Evolutionary conservation across 2,797 vertebrate species (phyloP), one percentile per base, ranked within the genome.

Genomic region (Avahi laniger): DNA sequence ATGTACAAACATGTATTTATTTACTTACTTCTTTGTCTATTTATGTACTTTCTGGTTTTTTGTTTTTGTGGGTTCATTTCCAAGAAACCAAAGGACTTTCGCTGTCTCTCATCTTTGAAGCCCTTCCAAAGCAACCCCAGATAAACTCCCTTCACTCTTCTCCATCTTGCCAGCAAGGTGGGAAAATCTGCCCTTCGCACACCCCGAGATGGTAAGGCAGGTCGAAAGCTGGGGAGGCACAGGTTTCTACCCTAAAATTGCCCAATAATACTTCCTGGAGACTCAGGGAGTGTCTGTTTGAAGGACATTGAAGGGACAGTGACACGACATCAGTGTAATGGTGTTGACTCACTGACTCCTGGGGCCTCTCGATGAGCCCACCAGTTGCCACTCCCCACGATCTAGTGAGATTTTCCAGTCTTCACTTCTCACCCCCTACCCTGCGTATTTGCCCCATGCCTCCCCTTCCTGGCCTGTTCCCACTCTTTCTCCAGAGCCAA

Each of bases 61-160:
- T 46, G 50, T 70, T 95, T 91, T 73, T 59, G 43, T 75, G 85
- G 46, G 93, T 43, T 85, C 43, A 7, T 57, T 93, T 89, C 30
- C 70, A 46, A 82, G 86, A 89, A 88, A 50, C 78, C 24, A 84
- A 67, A 93, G 24, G 38, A 70, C 41, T 76, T 95, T 78, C 72
- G 70, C 80, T 57, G 11, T 52, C 81, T 95, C 70, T 94, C 48
- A 72, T 81, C 85, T 87, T 24, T 35, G 63, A 93, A 89, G 35
- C 28, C 57, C 17, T 78, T 87, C 15, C 80, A 72, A 75, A 81
- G 61, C 35, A 91, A 38, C n/a, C 30, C 12, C 28, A 48, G 30
- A 41, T 1, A 57, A 72, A 67, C n/a, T 18, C 89, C 67, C 20
- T 17, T 14, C 12, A 24, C 8, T 50, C 82, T 79, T 79, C 88